Conservation (phyloP, 2,797 vertebrate genomes). For the Danio choprae region DNA sequence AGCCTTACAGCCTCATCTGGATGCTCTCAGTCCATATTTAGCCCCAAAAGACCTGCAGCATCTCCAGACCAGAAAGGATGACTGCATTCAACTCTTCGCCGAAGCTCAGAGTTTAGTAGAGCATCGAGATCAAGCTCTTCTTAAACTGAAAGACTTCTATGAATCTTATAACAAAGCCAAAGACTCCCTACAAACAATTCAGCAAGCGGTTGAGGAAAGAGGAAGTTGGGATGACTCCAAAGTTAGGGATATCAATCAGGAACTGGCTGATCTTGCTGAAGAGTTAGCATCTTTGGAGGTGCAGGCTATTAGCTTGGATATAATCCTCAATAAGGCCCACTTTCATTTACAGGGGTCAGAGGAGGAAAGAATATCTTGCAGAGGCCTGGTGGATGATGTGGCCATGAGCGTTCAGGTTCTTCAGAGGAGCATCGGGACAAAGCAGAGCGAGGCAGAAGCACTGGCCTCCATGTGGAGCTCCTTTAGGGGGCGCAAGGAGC, state of each 20-base stretch:
- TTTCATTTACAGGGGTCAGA: constrained; percentile 80
- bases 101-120: constrained; percentile 84
- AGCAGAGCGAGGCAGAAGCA: constrained; percentile 86
- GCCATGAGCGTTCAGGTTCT: constrained; percentile 76
- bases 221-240: constrained; percentile 86
- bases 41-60: constrained; percentile 79
- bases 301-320: constrained; percentile 83
- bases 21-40: constrained; percentile 77
- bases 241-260: constrained; percentile 81
- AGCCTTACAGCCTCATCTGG: constrained; percentile 78
- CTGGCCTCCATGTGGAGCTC: constrained; percentile 81
- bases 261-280: constrained; percentile 76
- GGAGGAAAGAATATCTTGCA: constrained; percentile 78
- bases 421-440: constrained; percentile 86
- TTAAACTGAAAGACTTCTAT: constrained; percentile 80
- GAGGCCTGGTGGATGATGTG: constrained; percentile 76
- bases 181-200: constrained; percentile 74
- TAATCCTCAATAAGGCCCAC: constrained; percentile 88
- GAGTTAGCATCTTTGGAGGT: constrained; percentile 83
- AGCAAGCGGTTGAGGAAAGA: constrained; percentile 82
- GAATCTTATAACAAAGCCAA: constrained; percentile 71
- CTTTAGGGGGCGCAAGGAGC: constrained; percentile 86
- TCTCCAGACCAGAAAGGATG: constrained; percentile 83
- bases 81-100: constrained; percentile 86
- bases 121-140: constrained; percentile 80